These are phyloP conservation scores for Pluvialis apricaria DNA, from an alignment of 2,113 vertebrate species.

Conservation along the genomic window DNA sequence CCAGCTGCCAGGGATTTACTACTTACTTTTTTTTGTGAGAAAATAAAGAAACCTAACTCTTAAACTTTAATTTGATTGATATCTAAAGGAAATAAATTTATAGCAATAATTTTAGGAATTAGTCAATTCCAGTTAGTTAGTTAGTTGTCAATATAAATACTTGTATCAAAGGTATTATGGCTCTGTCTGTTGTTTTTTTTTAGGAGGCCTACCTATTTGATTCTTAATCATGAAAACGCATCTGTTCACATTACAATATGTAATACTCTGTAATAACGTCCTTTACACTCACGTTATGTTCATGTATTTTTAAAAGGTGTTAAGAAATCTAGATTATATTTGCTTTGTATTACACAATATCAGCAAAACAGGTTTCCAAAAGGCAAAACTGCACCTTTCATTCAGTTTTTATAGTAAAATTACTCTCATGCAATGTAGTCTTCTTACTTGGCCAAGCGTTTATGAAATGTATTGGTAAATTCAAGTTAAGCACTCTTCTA, in stretches of 20 bases:
- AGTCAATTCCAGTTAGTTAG: not conserved
- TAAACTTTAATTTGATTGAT: not conserved
- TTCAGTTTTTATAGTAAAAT: not conserved
- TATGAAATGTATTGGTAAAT: not conserved
- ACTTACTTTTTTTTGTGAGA: not conserved
- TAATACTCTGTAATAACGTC: not conserved
- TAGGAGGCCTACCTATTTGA: not conserved
- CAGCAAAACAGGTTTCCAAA: not conserved
- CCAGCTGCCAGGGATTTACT: not conserved
- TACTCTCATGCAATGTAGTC: not conserved
- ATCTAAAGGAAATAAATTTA: not conserved
- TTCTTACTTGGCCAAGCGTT: not conserved
- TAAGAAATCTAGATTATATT: not conserved
- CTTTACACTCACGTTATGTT: not conserved
- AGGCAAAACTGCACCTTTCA: not conserved
- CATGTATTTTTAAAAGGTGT: not conserved
- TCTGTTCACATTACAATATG: not conserved
- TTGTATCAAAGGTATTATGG: not conserved
- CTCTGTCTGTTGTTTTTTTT: not conserved
- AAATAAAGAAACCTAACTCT: not conserved
- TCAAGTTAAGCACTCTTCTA: not conserved
- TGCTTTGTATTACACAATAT: not conserved
- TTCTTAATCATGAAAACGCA: not conserved
- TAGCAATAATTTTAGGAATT: not conserved
- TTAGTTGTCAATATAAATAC: not conserved